Conservation (phyloP, 1,140 invertebrate genomes). For the Carposina sasakii region DNA sequence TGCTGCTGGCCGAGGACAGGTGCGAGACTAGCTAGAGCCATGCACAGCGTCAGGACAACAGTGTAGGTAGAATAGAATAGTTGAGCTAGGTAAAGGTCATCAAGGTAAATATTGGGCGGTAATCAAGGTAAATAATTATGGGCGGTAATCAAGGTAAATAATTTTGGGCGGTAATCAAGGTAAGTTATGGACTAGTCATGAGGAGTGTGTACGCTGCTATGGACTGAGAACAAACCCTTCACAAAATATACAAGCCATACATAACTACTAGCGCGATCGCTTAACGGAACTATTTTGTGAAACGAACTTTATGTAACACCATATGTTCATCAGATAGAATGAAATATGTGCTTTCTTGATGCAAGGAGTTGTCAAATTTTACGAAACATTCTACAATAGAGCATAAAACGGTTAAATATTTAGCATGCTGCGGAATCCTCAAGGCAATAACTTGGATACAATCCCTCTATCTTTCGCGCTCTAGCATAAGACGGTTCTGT, state of each 20-base stretch:
- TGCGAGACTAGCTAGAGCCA: neutral
- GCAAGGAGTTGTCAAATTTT: too few relatives aligned
- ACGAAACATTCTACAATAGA: too few relatives aligned
- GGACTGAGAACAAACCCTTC: too few relatives aligned
- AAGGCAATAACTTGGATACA: neutral
- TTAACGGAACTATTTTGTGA: too few relatives aligned
- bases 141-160: neutral
- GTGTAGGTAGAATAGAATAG: neutral
- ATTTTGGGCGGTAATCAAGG: neutral
- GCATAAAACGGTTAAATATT: neutral
- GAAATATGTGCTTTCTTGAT: too few relatives aligned
- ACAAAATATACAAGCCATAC: too few relatives aligned
- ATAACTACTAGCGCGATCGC: too few relatives aligned
- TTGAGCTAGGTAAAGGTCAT: neutral
- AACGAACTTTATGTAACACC: too few relatives aligned
- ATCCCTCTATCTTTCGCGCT: neutral
- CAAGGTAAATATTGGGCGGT: neutral
- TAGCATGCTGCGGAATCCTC: neutral
- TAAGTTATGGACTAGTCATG: neutral
- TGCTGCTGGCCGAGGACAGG: neutral
- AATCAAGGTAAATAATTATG: neutral
- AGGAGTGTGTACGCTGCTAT: too few relatives aligned
- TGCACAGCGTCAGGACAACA: neutral
- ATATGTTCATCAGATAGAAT: too few relatives aligned
- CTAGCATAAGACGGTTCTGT: neutral